Evolutionary conservation across 2,888 invertebrate genomes (phyloP).

Genomic region (Lamellibrachia satsuma): DNA sequence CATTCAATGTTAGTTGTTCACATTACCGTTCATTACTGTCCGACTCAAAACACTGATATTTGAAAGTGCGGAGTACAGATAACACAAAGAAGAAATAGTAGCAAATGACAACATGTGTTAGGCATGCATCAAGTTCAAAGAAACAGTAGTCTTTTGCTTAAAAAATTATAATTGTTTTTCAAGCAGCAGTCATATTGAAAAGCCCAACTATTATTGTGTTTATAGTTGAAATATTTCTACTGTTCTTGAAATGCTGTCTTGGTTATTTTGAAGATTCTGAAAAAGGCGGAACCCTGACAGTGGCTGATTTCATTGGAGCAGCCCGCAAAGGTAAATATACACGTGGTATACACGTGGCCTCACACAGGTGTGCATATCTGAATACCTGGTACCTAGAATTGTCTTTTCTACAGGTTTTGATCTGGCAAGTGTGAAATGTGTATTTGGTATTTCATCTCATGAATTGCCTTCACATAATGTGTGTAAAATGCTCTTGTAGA

Average conservation of each 20-base stretch:
- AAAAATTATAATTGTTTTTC: not conserved
- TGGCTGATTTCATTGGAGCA: constrained; percentile 72
- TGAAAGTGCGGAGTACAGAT: too few relatives aligned
- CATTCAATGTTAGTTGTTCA: too few relatives aligned
- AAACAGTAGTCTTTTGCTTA: not conserved
- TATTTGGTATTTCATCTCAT: too few relatives aligned
- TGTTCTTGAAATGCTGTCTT: constrained; percentile 12
- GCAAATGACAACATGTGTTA: not conserved
- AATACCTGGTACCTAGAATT: too few relatives aligned
- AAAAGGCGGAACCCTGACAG: constrained; percentile 76
- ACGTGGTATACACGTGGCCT: not conserved
- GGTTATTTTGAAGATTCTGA: constrained; percentile 70
- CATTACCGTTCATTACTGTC: too few relatives aligned
- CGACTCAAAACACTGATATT: too few relatives aligned
- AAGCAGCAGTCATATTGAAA: not conserved
- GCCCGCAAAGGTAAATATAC: not conserved
- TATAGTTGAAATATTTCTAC: not conserved
- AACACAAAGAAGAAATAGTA: too few relatives aligned
- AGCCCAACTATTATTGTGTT: not conserved
- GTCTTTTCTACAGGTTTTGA: too few relatives aligned
- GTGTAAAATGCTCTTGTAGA: too few relatives aligned
- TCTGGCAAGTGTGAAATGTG: too few relatives aligned
- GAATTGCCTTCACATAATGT: too few relatives aligned
- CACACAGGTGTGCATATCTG: not conserved
- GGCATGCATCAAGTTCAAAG: not conserved